A percentile compares a stretch with the other conserved stretches of the same genome.
Conservation (phyloP, 2,888 invertebrate species). For the Ceraclea dissimilis region DNA sequence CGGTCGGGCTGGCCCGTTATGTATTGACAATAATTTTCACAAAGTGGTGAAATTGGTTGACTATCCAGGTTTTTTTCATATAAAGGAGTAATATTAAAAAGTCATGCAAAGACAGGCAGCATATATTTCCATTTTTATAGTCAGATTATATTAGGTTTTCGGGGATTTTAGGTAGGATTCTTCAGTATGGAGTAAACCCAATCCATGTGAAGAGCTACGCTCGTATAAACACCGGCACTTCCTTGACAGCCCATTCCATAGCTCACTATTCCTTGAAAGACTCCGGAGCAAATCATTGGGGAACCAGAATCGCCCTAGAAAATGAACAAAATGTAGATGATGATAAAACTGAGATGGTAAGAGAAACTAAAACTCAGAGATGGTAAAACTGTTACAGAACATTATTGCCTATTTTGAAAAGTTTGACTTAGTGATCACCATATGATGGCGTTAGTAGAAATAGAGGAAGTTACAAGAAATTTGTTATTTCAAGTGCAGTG, state of each 20-base stretch:
- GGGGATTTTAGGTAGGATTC: no score
- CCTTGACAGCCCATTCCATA: constrained; percentile 39
- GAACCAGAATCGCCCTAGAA: constrained; percentile 44
- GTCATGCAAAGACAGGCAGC: no score
- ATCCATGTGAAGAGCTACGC: constrained; percentile 35
- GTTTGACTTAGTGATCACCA: no score
- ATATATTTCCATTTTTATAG: background rate
- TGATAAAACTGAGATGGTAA: background rate
- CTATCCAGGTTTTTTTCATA: no score
- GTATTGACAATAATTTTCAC: no score
- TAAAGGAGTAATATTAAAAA: no score
- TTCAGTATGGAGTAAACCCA: constrained; percentile 34
- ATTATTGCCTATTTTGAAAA: no score
- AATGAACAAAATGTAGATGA: background rate
- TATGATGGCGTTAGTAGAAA: no score
- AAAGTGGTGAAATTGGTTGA: no score
- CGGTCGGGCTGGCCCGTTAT: no score
- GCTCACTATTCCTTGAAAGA: constrained; percentile 39
- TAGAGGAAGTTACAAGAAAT: no score
- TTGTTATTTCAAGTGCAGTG: no score
- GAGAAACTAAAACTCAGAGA: background rate
- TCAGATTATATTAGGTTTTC: background rate
- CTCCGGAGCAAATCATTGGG: constrained; percentile 36
- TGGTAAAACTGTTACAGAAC: background rate
- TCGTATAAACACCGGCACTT: constrained; percentile 40